Base-by-base conservation (phyloP, 2,113 vertebrate genomes). In the Herpailurus yagouaroundi region DNA sequence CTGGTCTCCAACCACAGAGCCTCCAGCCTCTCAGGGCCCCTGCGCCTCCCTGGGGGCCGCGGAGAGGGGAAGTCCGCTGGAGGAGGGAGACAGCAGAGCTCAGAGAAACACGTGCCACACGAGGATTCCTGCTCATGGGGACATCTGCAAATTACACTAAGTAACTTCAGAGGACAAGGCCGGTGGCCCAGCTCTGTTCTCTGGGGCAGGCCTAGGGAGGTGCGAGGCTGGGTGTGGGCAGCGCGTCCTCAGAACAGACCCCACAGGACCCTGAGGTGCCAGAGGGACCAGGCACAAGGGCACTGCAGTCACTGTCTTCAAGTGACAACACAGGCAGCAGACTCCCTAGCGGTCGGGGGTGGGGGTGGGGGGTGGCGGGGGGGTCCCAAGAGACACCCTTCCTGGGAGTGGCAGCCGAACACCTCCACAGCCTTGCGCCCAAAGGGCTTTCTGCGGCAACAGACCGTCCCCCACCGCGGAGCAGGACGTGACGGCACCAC, bases 251-350 rank as follows among this genome's bases (percentile, higher is more conserved):
- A 5, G 29, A 48, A 55, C 11, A 87, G 50, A 87, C 57, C 7
- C 25, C 0, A 25, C 8, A 77, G 16, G 38, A 57, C 0, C 79
- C 21, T 55, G n/a, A 57, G 29, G 68, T 7, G 50, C 18, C 82
- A 55, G 33, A 93, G 76, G 27, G 50, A 33, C 13, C 31, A 5
- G 33, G 83, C 23, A n/a, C 41, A 19, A 64, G 45, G 52, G 36
- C 66, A 71, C 12, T 29, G 80, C 12, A 63, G 80, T 55, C 38
- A 36, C 19, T 21, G 19, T 84, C 38, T 64, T 50, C 50, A 71
- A 18, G 64, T 0, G 13, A n/a, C 16, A 7, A 2, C 5, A 18
- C 50, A 18, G 57, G 15, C 11, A 23, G 16, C 16, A 7, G 2
- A 25, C 21, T 36, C 38, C 19, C 45, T 4, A 55, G 15, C 23